Percentiles rank a stretch among this genome's conserved stretches.
phyloP scores from a whole-genome alignment of 2,797 vertebrate species.

The Pipistrellus pygmaeus region DNA sequence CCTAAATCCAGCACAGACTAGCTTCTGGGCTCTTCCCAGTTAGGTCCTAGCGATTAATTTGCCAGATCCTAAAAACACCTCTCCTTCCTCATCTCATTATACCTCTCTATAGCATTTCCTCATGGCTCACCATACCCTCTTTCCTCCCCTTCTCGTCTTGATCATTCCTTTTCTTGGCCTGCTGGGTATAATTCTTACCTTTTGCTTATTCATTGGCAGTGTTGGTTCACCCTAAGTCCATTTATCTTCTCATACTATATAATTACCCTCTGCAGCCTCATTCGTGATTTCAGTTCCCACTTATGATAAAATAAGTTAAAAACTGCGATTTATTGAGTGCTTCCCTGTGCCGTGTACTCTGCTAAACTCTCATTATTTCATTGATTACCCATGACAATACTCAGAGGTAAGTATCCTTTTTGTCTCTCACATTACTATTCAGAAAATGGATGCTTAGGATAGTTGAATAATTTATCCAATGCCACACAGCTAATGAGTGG shows the following conservation, averaged over 20 bases:
- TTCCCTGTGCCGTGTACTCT: not conserved
- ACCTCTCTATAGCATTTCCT: not conserved
- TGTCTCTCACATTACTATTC: not conserved
- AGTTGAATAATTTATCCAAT: conserved; percentile 4
- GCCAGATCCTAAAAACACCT: not conserved
- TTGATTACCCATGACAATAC: not conserved
- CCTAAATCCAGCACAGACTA: not conserved
- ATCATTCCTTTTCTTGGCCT: not conserved
- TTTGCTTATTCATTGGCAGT: not conserved
- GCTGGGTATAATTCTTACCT: not conserved
- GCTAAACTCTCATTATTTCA: not conserved
- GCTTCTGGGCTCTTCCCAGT: not conserved
- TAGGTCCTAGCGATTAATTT: not conserved
- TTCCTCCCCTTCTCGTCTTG: not conserved
- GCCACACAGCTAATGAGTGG: not conserved
- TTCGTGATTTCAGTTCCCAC: not conserved
- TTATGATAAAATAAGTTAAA: conserved; percentile 3
- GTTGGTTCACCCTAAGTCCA: not conserved
- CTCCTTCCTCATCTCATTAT: not conserved
- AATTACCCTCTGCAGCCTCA: not conserved
- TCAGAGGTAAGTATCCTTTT: not conserved
- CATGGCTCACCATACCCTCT: not conserved
- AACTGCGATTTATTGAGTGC: not conserved
- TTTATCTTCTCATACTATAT: not conserved
- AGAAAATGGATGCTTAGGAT: not conserved